phyloP scores from a whole-genome alignment of 2,797 vertebrate species.

The Nyctibius grandis region DNA sequence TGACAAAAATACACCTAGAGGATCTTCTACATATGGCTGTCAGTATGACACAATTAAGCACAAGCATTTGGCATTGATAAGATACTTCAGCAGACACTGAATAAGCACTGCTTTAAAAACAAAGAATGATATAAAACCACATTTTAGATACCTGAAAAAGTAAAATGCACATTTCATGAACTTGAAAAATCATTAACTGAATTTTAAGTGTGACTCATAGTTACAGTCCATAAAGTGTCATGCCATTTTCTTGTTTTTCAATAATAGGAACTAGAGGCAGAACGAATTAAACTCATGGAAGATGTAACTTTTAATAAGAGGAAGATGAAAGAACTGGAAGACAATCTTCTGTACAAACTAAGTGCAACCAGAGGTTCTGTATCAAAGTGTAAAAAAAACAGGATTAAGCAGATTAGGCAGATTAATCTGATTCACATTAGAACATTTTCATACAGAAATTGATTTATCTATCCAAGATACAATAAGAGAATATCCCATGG shows the following conservation, averaged over 20 bases:
- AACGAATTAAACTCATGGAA: conserved; percentile 76
- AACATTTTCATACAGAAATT: neutral
- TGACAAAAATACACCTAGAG: neutral
- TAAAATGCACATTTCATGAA: neutral
- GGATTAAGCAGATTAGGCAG: neutral
- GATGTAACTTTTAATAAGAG: conserved; percentile 77
- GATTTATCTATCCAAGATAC: neutral
- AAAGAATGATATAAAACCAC: neutral
- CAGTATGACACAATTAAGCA: neutral
- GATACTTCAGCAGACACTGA: neutral
- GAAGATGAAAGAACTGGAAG: conserved; percentile 81
- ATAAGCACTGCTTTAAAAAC: neutral
- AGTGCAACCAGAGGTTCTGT: conserved; percentile 74
- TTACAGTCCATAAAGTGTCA: neutral
- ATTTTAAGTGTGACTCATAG: neutral
- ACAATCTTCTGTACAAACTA: conserved; percentile 78
- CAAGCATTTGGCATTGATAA: neutral
- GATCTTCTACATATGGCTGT: neutral
- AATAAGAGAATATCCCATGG: neutral
- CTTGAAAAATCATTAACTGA: neutral
- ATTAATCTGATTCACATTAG: neutral
- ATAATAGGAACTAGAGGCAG: conserved; percentile 74
- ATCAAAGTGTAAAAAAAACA: neutral
- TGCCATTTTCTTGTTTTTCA: conserved; percentile 3
- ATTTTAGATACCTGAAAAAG: neutral